Base-by-base conservation (phyloP, 1,140 invertebrate species). In the Melanaphis sacchari region DNA sequence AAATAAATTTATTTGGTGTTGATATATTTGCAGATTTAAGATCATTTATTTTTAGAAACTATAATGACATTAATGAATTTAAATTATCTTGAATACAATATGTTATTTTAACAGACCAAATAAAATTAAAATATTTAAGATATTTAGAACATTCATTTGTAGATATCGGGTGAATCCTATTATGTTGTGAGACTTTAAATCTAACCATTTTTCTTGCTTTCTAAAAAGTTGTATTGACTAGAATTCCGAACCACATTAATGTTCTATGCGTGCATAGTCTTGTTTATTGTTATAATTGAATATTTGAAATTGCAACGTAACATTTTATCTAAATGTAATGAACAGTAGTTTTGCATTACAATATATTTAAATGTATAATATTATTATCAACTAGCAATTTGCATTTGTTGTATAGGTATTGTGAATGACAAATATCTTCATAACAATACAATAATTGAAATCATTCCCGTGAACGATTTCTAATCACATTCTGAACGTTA, bases 401-500 rank as follows among this genome's bases (percentile, higher is more conserved):
- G 49, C 31, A 89, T 52, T 52, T 52, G 21, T 49, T 49, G 22
- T 89, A 52, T 89, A 26, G 46, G 36, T 89, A 38, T 36, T 26
- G 89, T 31, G 40, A 81, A 91, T 81, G 90, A 91, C 66, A 46
- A 91, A 82, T 92, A 38, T 49, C 66, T 43, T 43, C 31, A n/a
- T 36, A 92, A 92, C 66, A 92, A 92, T 38, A 82, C 41, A 40
- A 82, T 92, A 92, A 49, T 76, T 92, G 66, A 15, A 92, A 92
- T 82, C 41, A 92, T 82, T 46, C 46, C 66, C 41, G 90, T 26
- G 43, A 49, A 82, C n/a, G 43, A 41, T 92, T 92, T 38, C 76
- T 92, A 92, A 92, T 92, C 90, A 82, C n/a, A 92, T 92, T 92
- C 66, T 36, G 46, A 76, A 92, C n/a, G 90, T 92, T 92, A 92